Evolutionary conservation across 2,888 invertebrate species (phyloP), one percentile per base, ranked within the genome.

Genomic region (Nasonia oneida): DNA sequence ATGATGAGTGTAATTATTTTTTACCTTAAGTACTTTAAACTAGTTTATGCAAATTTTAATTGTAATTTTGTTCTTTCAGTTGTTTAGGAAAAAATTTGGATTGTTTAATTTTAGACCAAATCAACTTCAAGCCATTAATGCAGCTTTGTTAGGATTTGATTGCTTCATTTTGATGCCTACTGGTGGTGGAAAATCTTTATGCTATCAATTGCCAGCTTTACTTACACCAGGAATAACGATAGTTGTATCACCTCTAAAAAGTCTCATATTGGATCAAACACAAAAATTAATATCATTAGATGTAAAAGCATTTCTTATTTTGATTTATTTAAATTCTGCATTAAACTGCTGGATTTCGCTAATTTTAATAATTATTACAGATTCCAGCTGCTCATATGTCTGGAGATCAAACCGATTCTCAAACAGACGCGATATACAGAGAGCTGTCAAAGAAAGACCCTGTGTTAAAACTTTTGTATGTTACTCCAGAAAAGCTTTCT

Each of bases 151-250:
- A n/a, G 96, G 96, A 0, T 94, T 97, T 91, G 99, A 99, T 93
- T 97, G 97, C 91, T 99, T 99, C 92, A 97, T 99, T 3, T 95
- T 99, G 6, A 99, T 99, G 99, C 99, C 99, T 0, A 99, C 99
- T 15, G 99, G 98, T 15, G 98, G 98, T 84, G 98, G 98, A 77
- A 98, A 98, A 94, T 97, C 97, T 1, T 93, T 98, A n/a, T 98
- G 98, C 90, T 98, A 98, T 93, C 98, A 99, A 94, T 94, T 99
- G 83, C 98, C 99, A 0, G 98, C 98, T 0, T 94, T 99, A 81
- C 93, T 99, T 37, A 95, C 96, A 1, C 95, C 95, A 15, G 99
- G 99, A 0, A 96, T 99, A 0, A 98, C 99, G 0, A 95, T 99
- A 83, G 99, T 99, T 5, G 96, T 99, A 88, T 99, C 99, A 37